These are phyloP conservation scores for Malurus elegans DNA, from an alignment of 2,113 vertebrate species.

Conservation along the genomic window DNA sequence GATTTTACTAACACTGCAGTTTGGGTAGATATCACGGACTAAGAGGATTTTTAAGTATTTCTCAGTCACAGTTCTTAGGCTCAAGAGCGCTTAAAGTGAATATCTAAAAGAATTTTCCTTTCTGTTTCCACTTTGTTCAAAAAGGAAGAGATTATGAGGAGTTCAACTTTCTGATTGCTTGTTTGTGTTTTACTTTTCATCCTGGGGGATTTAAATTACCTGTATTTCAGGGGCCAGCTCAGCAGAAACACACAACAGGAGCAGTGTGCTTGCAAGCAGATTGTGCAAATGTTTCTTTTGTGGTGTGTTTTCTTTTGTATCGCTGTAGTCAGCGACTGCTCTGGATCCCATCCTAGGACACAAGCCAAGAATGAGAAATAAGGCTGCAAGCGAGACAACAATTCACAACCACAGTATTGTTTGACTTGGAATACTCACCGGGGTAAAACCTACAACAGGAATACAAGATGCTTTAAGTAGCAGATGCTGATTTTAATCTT, in stretches of 20 bases:
- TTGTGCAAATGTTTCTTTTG: slow-evolving; percentile 29
- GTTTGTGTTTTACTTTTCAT: neutral
- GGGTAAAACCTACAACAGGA: slow-evolving; percentile 7
- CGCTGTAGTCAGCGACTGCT: neutral
- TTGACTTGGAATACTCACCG: slow-evolving; percentile 10
- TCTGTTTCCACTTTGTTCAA: neutral
- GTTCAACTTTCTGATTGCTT: neutral
- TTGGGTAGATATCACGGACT: neutral
- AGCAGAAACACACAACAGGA: neutral
- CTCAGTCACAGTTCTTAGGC: neutral
- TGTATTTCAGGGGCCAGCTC: neutral
- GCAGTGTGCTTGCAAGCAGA: neutral
- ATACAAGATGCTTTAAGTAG: slow-evolving; percentile 38
- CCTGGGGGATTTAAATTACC: neutral
- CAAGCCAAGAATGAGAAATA: slow-evolving; percentile 38
- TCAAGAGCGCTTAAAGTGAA: neutral
- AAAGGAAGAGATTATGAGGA: neutral
- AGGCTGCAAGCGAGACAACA: slow-evolving; percentile 40
- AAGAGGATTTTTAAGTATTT: neutral
- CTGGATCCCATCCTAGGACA: slow-evolving; percentile 29
- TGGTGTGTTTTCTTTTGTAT: slow-evolving; percentile 16
- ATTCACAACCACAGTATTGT: slow-evolving; percentile 42
- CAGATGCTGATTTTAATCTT: slow-evolving; percentile 34
- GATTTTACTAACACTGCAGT: neutral
- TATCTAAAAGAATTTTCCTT: neutral